Conservation (phyloP, 1,140 invertebrate species). For the Hetaerina americana region DNA sequence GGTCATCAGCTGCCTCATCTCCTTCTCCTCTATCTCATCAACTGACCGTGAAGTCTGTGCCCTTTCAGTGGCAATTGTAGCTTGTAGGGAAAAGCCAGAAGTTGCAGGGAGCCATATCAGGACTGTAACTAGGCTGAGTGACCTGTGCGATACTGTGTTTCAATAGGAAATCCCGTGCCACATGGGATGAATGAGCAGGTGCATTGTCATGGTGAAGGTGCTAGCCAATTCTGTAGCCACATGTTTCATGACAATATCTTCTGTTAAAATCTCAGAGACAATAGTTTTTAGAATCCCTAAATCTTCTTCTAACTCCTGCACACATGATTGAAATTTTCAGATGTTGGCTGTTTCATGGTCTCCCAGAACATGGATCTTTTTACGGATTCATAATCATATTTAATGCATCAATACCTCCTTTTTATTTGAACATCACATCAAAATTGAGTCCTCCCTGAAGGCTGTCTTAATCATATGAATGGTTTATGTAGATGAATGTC, state of each 20-base stretch:
- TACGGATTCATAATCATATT: not conserved
- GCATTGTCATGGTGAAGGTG: not conserved
- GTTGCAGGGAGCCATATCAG: not conserved
- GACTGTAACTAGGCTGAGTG: not conserved
- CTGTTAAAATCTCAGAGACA: not conserved
- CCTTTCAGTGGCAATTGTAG: not conserved
- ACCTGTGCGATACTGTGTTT: not conserved
- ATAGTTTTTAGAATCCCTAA: not conserved
- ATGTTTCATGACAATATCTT: not conserved
- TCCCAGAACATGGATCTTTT: not conserved
- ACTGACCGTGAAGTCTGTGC: no score
- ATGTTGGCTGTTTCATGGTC: not conserved
- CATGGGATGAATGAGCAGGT: not conserved
- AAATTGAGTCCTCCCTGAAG: no score
- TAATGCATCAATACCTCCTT: not conserved
- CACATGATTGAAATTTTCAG: not conserved
- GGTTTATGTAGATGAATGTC: no score
- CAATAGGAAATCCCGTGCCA: not conserved
- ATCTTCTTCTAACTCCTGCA: not conserved
- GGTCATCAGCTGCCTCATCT: no score
- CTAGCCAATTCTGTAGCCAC: not conserved
- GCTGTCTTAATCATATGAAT: no score
- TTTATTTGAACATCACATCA: no score
- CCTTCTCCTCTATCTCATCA: not conserved
- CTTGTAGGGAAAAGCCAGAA: not conserved